Evolutionary conservation across 2,888 invertebrate genomes (phyloP).

Genomic region (Stenodera caucasica): DNA sequence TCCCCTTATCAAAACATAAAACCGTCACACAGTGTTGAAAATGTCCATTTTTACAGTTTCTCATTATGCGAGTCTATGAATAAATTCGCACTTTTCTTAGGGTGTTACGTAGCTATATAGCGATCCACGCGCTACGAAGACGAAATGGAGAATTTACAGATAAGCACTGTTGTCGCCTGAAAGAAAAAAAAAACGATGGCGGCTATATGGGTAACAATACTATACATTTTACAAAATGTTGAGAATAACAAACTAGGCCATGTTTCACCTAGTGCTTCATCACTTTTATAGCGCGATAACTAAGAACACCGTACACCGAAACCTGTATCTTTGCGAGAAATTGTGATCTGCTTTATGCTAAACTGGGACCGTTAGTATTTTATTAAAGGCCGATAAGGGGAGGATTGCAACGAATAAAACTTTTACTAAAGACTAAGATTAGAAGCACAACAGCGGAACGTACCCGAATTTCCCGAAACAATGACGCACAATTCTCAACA

Average conservation of each 20-base stretch:
- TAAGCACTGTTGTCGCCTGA: conserved; percentile 44
- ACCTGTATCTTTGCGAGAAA: conserved; percentile 27
- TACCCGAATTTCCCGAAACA: not conserved
- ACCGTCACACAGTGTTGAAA: conserved; percentile 56
- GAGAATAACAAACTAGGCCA: conserved; percentile 50
- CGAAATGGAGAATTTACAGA: conserved; percentile 54
- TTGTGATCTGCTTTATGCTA: conserved; percentile 26
- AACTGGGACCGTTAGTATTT: conserved; percentile 18
- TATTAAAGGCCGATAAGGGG: conserved; percentile 19
- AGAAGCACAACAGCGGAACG: not conserved
- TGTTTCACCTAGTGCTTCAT: conserved; percentile 52
- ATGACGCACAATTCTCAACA: conserved; percentile 6
- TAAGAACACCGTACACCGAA: conserved; percentile 36
- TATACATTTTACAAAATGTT: conserved; percentile 33
- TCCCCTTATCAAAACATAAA: conserved; percentile 60
- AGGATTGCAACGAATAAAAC: conserved; percentile 5
- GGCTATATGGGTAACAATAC: conserved; percentile 44
- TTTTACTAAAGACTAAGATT: not conserved
- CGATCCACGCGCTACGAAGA: conserved; percentile 41
- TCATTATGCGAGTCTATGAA: conserved; percentile 61
- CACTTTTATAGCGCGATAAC: conserved; percentile 54
- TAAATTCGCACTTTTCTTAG: conserved; percentile 59
- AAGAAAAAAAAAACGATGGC: conserved; percentile 7
- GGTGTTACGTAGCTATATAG: conserved; percentile 47
- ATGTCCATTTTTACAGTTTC: conserved; percentile 61